Percentiles rank a stretch among this genome's conserved stretches.
phyloP scores from a whole-genome alignment of 1,140 invertebrate species.

The Heterodera carotae region DNA sequence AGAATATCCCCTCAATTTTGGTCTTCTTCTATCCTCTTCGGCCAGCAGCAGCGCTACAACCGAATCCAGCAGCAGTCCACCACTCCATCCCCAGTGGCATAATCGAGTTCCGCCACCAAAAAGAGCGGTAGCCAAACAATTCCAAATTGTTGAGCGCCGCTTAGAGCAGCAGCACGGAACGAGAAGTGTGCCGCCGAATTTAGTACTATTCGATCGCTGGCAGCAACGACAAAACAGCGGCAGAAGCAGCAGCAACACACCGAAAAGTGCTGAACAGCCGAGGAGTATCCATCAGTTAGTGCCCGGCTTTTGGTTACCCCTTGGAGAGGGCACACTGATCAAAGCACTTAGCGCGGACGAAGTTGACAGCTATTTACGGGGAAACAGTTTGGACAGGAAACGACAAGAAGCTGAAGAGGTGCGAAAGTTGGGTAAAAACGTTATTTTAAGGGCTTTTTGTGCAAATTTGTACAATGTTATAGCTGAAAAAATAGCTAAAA shows the following conservation, averaged over 20 bases:
- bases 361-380: constrained; percentile 3
- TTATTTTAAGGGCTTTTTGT: constrained; percentile 18
- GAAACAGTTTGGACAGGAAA: background rate
- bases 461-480: background rate
- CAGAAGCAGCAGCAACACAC: too few species aligned
- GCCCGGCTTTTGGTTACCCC: constrained; percentile 46
- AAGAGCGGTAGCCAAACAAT: background rate
- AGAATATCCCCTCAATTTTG: background rate
- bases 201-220: constrained; percentile 14
- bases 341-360: constrained; percentile 44
- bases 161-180: background rate
- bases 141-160: constrained; percentile 34
- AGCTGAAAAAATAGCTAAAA: background rate
- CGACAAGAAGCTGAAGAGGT: constrained; percentile 11
- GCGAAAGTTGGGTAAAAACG: constrained; percentile 11
- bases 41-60: background rate
- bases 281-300: constrained; percentile 22
- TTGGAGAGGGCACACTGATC: constrained; percentile 47
- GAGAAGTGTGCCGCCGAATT: constrained; percentile 9
- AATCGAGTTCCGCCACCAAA: too few species aligned
- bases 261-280: constrained; percentile 2
- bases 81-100: background rate
- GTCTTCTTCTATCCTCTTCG: background rate
- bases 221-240: background rate
- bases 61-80: background rate